Evolutionary conservation across 2,113 vertebrate species (phyloP).

Genomic region (Typhlomys cinereus): DNA sequence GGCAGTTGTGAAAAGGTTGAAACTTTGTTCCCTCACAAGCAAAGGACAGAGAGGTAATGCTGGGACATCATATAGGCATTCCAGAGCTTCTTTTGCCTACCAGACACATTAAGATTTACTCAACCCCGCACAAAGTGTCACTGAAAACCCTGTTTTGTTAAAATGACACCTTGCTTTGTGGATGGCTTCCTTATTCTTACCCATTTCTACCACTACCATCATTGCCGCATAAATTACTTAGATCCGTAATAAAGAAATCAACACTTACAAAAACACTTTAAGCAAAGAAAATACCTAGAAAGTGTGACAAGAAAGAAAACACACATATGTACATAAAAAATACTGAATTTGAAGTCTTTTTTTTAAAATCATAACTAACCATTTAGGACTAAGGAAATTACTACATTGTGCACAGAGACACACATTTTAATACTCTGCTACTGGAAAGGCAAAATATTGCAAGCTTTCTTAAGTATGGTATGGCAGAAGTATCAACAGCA

Average conservation of each 20-base stretch:
- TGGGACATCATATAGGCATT: fast-evolving
- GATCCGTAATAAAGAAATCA: not conserved
- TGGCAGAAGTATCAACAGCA: not conserved
- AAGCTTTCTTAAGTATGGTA: not conserved
- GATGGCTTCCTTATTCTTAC: not conserved
- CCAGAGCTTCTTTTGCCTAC: not conserved
- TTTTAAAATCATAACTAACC: too few relatives aligned
- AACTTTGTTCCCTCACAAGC: not conserved
- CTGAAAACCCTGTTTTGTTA: not conserved
- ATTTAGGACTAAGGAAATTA: not conserved
- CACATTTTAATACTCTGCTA: not conserved
- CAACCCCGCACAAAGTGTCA: not conserved
- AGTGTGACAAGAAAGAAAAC: not conserved
- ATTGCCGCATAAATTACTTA: not conserved
- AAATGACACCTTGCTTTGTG: not conserved
- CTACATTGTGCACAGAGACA: not conserved
- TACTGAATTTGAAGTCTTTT: not conserved
- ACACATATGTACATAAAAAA: not conserved
- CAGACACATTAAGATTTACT: not conserved
- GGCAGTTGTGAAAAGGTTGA: not conserved
- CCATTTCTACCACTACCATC: not conserved
- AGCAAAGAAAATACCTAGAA: not conserved
- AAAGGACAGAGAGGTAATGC: not conserved
- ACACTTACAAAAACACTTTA: not conserved
- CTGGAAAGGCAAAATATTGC: not conserved